Conservation (phyloP, 1,140 invertebrate species). For the Drosophila pachea region DNA sequence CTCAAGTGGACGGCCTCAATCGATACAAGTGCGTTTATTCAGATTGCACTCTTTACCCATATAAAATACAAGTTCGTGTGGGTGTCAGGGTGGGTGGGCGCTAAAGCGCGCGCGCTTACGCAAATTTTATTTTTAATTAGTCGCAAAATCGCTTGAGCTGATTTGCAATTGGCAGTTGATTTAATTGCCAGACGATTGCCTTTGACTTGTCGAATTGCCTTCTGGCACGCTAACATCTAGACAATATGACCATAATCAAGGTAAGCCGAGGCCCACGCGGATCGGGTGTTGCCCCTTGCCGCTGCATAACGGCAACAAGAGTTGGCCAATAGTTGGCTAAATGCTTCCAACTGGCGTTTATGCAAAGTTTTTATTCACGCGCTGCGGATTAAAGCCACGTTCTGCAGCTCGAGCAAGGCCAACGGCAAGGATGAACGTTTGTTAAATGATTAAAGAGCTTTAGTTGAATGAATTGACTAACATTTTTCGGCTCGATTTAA, state of each 20-base stretch:
- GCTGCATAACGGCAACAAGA: neutral
- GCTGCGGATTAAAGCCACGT: conserved; percentile 25
- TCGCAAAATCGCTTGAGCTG: conserved; percentile 61
- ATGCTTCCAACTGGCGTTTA: neutral
- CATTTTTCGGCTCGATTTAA: neutral
- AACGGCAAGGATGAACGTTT: conserved; percentile 27
- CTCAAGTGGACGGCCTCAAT: conserved; percentile 47
- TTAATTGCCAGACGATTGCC: conserved; percentile 70
- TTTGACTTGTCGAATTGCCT: conserved; percentile 63
- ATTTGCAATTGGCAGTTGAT: conserved; percentile 56
- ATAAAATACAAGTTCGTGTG: conserved; percentile 7
- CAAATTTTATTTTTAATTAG: conserved; percentile 63
- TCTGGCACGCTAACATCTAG: conserved; percentile 56
- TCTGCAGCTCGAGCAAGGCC: conserved; percentile 13
- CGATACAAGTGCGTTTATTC: conserved; percentile 48
- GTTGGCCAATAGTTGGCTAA: conserved; percentile 6
- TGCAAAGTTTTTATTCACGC: conserved; percentile 18
- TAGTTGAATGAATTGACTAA: conserved; percentile 5
- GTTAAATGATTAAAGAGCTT: conserved; percentile 25
- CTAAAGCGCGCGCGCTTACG: no score
- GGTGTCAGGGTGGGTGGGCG: conserved; percentile 17
- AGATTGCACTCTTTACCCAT: conserved; percentile 39
- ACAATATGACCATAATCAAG: conserved; percentile 19
- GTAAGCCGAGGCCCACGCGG: conserved; percentile 18
- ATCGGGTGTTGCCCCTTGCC: neutral